Conservation (phyloP, 2,797 vertebrate species). For the Syndactyla subalaris region DNA sequence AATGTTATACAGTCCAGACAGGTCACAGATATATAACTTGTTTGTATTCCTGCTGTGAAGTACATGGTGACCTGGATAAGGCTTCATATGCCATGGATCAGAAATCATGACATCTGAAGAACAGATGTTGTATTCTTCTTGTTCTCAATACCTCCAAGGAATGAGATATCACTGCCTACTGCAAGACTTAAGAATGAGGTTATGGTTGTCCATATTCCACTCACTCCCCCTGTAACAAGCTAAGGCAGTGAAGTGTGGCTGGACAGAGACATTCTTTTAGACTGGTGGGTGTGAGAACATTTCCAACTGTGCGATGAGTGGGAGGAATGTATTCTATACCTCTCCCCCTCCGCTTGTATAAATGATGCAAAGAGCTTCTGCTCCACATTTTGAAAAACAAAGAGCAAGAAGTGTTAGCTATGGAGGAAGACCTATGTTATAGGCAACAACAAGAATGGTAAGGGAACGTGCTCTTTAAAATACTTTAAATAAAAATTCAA, state of each 20-base stretch:
- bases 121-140: neutral
- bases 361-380: neutral
- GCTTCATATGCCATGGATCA: neutral
- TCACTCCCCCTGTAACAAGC: neutral
- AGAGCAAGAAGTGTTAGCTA: neutral
- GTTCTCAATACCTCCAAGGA: neutral
- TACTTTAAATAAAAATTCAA: neutral
- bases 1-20: neutral
- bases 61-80: neutral
- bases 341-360: neutral
- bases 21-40: neutral
- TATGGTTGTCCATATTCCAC: neutral
- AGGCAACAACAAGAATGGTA: neutral
- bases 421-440: neutral
- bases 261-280: neutral
- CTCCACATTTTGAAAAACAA: neutral
- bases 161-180: neutral
- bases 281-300: neutral
- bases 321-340: conserved; percentile 17
- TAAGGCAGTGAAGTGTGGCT: neutral
- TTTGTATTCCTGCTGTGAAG: neutral
- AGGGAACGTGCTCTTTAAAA: neutral
- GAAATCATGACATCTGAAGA: neutral
- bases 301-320: neutral
- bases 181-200: neutral